Evolutionary conservation across 2,113 vertebrate genomes (phyloP), one percentile per base, ranked within the genome.

Genomic region (Columba janthina): DNA sequence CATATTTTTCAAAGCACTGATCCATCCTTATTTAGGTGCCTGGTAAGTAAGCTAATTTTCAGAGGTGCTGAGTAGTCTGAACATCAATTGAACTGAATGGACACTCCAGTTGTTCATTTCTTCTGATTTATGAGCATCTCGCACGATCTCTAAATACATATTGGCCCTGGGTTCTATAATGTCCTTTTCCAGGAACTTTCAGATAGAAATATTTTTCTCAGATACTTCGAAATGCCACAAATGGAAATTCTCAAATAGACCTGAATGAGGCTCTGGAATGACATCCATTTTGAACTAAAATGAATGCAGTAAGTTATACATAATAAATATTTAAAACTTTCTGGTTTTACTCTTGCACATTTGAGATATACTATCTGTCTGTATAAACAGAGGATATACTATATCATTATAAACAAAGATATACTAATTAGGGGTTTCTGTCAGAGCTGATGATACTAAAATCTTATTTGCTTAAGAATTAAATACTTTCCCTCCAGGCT

Each of bases 221-320:
- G 65, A 60, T 88, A 60, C 70, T 88, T 93, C 73, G 51, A 82
- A 95, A 93, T 88, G 70, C 18, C 65, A 65, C 48, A 67, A 90
- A 84, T 0, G 4, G 60, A 91, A 95, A 77, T 83, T 93, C 81
- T 75, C 57, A 75, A 69, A 78, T 89, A 64, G 50, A 10, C 34
- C 53, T 32, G 46, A 73, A 92, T 24, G 62, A 88, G 38, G 40
- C 34, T 86, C 19, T 94, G 46, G 48, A 80, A 90, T 96, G 50
- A 93, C 76, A 80, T 88, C 64, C 58, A 42, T 65, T 89, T 76
- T 83, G 92, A 69, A 94, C 73, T 90, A 92, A 80, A 92, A 94
- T 89, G 78, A 81, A 74, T 80, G 22, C 29, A 74, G 20, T 89
- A 29, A 88, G 88, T 89, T 83, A 73, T 78, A 29, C 2, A 29